Evolutionary conservation across 2,797 vertebrate species (phyloP), one percentile per base, ranked within the genome.

Genomic region (Potorous gilbertii): DNA sequence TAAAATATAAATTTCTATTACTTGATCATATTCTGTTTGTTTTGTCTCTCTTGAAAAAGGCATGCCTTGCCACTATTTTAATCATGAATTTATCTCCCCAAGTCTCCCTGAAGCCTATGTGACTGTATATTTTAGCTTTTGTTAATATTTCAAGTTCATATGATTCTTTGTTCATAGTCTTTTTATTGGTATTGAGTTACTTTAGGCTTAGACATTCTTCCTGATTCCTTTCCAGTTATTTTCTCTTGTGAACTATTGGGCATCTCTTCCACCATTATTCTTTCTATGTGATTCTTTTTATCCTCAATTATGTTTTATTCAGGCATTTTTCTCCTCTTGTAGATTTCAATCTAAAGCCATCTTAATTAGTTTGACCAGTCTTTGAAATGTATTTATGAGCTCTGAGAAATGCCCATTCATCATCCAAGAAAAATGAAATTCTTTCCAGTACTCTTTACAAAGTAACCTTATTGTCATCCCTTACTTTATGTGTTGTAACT

Each of bases 251-350:
- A 92, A 54, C 56, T 55, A 74, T 74, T n/a, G 90, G 91, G 34
- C 29, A 14, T n/a, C 4, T 90, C 21, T 74, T 92, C 52, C 56
- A 27, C 27, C 50, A 24, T n/a, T 93, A 55, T 95, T 93, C 66
- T 74, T 46, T 10, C 40, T 46, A 52, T 87, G n/a, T 92, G 57
- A 46, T 74, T 93, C 28, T 56, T 52, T 1, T 66, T 93, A 62
- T 56, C 87, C 46, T 87, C 91, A 1, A 1, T 4, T 91, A 57
- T 40, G 54, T 87, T 97, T 97, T 96, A 93, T 56, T n/a, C 54
- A 89, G 56, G 56, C 13, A 57, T 31, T 55, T 90, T 57, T 4
- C 50, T 74, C 52, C 54, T 5, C 87, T 13, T 55, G 91, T 59
- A 54, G 50, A 90, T 94, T 93, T 94, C 54, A 91, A 5, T 90